Percentiles rank a stretch among this genome's conserved stretches.
Conservation (phyloP, 2,113 vertebrate genomes). For the Chaetura pelagica region DNA sequence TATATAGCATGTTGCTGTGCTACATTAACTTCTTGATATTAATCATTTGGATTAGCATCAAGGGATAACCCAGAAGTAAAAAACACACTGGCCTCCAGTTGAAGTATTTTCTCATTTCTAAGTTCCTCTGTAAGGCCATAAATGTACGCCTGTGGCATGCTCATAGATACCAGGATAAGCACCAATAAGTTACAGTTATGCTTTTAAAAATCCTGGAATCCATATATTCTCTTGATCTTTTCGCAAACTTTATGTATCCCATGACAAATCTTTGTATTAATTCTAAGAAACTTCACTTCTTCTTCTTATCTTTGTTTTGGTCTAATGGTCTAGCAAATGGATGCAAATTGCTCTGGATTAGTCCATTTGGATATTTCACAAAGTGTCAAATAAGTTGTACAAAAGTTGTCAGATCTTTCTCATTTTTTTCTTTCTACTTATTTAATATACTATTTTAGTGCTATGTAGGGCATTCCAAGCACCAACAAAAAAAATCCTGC, state of each 20-base stretch:
- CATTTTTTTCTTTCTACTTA: background rate
- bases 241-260: background rate
- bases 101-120: background rate
- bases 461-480: background rate
- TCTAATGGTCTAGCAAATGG: background rate
- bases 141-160: background rate
- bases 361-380: background rate
- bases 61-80: slow-evolving; percentile 46
- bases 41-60: slow-evolving; percentile 57
- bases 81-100: background rate
- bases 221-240: accelerated
- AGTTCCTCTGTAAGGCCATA: background rate
- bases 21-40: slow-evolving; percentile 54
- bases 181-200: background rate
- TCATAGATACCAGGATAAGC: background rate
- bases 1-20: slow-evolving; percentile 35
- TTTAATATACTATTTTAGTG: background rate
- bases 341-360: background rate
- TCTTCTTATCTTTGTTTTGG: background rate
- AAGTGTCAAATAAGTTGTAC: background rate
- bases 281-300: background rate
- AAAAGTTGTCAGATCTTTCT: background rate
- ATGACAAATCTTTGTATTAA: background rate
- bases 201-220: background rate
- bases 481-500: background rate